phyloP scores from a whole-genome alignment of 37 sponge, comb jelly and placozoan species.

The Aphrocallistes beatrix region DNA sequence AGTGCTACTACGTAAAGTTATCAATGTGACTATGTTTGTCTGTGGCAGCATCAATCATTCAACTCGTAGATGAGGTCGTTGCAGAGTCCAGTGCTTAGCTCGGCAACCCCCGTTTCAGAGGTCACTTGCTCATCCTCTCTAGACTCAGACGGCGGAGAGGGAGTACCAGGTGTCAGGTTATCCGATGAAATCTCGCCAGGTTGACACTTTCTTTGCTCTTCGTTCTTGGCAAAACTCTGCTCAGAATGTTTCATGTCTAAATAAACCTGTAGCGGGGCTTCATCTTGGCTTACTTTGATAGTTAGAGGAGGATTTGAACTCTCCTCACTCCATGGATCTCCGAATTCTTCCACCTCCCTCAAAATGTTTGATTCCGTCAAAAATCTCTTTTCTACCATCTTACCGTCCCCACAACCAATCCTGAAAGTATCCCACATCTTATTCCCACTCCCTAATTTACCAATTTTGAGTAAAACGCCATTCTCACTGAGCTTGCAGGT shows the following conservation, averaged over 20 bases:
- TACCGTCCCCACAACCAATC: neutral
- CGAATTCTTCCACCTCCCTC: neutral
- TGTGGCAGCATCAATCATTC: no score
- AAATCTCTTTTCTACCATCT: neutral
- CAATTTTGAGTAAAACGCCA: neutral
- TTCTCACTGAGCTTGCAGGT: neutral
- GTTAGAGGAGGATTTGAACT: neutral
- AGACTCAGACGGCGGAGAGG: no score
- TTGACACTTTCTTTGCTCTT: no score
- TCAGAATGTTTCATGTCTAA: neutral
- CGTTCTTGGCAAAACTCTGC: no score
- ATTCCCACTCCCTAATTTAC: neutral
- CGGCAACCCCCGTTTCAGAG: neutral
- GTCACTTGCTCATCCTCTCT: neutral
- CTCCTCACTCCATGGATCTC: neutral
- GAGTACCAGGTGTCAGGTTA: no score
- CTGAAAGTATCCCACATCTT: neutral
- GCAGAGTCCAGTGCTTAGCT: neutral
- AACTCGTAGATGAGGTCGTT: conserved; percentile 5
- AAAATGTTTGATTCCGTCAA: neutral
- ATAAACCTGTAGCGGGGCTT: neutral
- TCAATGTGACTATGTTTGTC: no score
- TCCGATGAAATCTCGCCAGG: no score
- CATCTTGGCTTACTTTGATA: neutral
- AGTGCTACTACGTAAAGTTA: no score